Evolutionary conservation across 53 echinoderm and acorn worm genomes (phyloP).

Genomic region (Luidia sarsii): DNA sequence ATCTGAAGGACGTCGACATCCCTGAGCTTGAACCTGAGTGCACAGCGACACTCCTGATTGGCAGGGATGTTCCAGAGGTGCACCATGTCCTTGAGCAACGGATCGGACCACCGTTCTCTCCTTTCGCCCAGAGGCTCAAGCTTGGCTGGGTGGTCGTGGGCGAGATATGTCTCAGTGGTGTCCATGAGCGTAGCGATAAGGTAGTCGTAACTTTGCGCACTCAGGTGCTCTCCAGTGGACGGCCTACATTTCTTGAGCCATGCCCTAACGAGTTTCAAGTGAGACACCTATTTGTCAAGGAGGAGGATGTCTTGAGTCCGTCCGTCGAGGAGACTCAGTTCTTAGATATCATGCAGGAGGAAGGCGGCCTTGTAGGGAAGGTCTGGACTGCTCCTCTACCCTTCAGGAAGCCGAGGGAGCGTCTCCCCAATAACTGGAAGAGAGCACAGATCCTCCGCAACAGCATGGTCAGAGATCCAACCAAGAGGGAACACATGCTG

Average conservation of each 20-base stretch:
- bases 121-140: slow-evolving; percentile 22
- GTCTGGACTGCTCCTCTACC: slow-evolving; percentile 48
- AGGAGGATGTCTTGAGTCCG: neutral
- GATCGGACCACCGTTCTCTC: slow-evolving; percentile 18
- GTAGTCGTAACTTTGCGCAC: neutral
- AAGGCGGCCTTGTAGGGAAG: neutral
- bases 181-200: neutral
- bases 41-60: neutral
- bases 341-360: neutral
- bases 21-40: neutral
- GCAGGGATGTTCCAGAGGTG: neutral
- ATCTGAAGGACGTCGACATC: slow-evolving; percentile 9
- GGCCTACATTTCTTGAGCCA: slow-evolving; percentile 1
- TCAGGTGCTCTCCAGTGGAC: neutral
- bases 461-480: slow-evolving; percentile 42
- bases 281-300: neutral
- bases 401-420: slow-evolving; percentile 33
- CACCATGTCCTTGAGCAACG: slow-evolving; percentile 3
- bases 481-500: slow-evolving; percentile 57
- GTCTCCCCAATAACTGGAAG: slow-evolving; percentile 56
- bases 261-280: slow-evolving; percentile 35
- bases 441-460: slow-evolving; percentile 46
- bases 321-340: slow-evolving; percentile 25
- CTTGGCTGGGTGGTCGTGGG: slow-evolving; percentile 62
- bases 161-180: neutral